Conservation (phyloP, 2,888 invertebrate species). For the Pandemis cinnamomeana region DNA sequence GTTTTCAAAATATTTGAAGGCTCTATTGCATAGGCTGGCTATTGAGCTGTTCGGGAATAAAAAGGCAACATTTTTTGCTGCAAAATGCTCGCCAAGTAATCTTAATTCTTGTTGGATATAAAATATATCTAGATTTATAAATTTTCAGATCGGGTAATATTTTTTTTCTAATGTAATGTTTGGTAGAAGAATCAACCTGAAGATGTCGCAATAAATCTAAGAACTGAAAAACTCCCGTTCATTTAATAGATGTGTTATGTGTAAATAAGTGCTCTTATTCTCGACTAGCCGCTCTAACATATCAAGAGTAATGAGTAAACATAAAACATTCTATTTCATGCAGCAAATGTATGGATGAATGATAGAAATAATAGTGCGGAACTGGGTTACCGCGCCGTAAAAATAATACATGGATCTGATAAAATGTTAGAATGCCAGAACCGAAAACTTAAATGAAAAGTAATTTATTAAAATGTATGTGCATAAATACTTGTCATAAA, state of each 20-base stretch:
- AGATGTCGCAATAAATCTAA: neutral
- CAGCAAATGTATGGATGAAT: constrained; percentile 19
- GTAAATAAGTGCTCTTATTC: constrained; percentile 10
- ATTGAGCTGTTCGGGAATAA: too few species aligned
- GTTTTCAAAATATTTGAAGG: neutral
- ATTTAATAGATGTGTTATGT: neutral
- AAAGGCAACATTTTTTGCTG: too few species aligned
- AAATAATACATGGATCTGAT: constrained; percentile 36
- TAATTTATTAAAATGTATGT: neutral
- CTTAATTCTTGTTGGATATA: too few species aligned
- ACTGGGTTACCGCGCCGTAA: constrained; percentile 37
- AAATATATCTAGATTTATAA: too few species aligned
- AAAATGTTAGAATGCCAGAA: constrained; percentile 17
- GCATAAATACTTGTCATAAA: neutral
- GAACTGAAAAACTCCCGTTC: neutral
- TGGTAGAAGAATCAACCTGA: too few species aligned
- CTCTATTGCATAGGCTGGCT: neutral
- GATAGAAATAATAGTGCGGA: constrained; percentile 21
- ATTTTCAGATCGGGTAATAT: too few species aligned
- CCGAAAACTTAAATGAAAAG: neutral
- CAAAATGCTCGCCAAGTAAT: too few species aligned
- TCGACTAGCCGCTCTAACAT: constrained; percentile 1
- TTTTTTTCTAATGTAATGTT: too few species aligned
- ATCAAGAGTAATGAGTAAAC: constrained; percentile 25
- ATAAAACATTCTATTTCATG: constrained; percentile 29